A percentile compares a stretch with the other conserved stretches of the same genome.
Evolutionary conservation across 2,113 vertebrate genomes (phyloP).

Genomic region (Furnarius figulus): DNA sequence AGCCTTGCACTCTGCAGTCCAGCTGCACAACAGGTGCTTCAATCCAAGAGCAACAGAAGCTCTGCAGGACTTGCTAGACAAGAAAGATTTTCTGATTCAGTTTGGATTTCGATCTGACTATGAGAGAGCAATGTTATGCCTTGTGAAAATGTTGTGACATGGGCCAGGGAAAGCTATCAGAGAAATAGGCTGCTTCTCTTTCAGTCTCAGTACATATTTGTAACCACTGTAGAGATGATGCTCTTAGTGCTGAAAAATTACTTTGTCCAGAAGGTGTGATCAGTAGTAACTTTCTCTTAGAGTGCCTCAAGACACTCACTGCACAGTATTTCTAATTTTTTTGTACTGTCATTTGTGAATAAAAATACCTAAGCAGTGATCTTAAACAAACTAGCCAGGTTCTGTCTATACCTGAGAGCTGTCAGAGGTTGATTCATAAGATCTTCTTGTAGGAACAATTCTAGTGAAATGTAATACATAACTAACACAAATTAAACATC

Average conservation of each 20-base stretch:
- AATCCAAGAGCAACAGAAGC: neutral
- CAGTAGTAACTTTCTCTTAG: neutral
- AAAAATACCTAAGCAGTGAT: neutral
- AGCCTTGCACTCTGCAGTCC: neutral
- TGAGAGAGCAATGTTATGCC: neutral
- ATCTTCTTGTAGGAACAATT: neutral
- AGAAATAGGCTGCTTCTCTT: neutral
- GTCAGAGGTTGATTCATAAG: conserved; percentile 30
- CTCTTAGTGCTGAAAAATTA: neutral
- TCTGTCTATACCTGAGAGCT: conserved; percentile 17
- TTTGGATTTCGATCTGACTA: neutral
- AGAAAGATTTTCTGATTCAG: neutral
- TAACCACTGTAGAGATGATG: neutral
- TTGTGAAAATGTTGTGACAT: neutral
- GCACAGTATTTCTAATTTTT: neutral
- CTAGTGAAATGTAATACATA: conserved; percentile 28
- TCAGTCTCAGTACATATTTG: neutral
- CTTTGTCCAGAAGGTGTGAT: neutral
- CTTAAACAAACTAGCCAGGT: neutral
- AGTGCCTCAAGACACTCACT: neutral
- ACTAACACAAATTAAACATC: conserved; percentile 46
- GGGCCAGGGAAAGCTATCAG: neutral
- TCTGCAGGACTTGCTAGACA: neutral
- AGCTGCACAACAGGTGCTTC: neutral
- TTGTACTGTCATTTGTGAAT: neutral